These are phyloP conservation scores for Himalopsyche kuldschensis DNA, from an alignment of 2,888 invertebrate genomes.

Conservation along the genomic window DNA sequence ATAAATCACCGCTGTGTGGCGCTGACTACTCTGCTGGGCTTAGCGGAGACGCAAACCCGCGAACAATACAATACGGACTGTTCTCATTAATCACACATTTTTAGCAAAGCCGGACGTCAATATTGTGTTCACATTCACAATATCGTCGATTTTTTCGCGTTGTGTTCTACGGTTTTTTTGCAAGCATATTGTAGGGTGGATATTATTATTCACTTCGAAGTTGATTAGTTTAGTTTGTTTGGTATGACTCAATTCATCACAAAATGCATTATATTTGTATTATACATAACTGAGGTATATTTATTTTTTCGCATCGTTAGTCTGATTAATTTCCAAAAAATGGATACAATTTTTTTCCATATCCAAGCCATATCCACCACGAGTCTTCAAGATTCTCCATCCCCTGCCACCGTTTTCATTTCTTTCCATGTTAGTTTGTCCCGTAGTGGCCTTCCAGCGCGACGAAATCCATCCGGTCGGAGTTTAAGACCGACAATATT, in stretches of 20 bases:
- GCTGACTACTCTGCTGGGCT: slow-evolving; percentile 12
- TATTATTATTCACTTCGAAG: background rate
- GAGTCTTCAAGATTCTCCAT: no score
- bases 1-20: slow-evolving; percentile 36
- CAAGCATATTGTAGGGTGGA: background rate
- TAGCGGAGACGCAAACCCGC: slow-evolving; percentile 31
- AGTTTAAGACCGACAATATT: no score
- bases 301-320: no score
- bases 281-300: no score
- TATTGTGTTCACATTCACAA: slow-evolving; percentile 13
- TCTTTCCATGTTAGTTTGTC: no score
- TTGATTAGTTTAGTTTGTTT: background rate
- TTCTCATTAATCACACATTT: slow-evolving; percentile 29
- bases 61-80: slow-evolving; percentile 18
- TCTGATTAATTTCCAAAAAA: no score
- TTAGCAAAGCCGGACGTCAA: slow-evolving; percentile 17
- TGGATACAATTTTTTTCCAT: no score
- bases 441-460: no score
- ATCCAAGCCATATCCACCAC: no score
- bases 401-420: no score
- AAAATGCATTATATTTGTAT: no score
- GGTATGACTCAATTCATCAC: background rate
- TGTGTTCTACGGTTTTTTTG: background rate
- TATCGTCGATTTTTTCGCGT: slow-evolving; percentile 16
- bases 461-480: no score